These are phyloP conservation scores for Drosophila antonietae DNA, from an alignment of 2,888 invertebrate genomes.

Conservation along the genomic window DNA sequence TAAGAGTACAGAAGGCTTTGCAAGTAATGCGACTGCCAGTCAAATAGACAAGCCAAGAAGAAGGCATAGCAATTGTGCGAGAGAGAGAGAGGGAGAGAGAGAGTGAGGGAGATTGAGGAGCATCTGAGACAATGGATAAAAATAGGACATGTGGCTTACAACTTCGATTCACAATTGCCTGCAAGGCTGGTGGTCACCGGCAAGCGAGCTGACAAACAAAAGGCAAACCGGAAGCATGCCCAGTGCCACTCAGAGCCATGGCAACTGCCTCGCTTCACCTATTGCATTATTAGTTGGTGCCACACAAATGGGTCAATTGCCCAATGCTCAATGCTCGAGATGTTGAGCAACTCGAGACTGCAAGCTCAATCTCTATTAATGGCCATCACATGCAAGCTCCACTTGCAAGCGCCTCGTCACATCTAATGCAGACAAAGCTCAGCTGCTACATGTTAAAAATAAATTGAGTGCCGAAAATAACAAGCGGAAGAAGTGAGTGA, in stretches of 20 bases:
- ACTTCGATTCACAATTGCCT: constrained; percentile 56
- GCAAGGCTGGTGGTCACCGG: constrained; percentile 42
- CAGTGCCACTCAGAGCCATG: constrained; percentile 29
- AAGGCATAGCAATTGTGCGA: background rate
- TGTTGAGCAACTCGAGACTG: constrained; percentile 32
- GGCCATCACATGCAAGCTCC: constrained; percentile 9
- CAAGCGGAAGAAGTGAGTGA: constrained; percentile 11
- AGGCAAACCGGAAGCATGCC: constrained; percentile 58
- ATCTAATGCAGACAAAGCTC: constrained; percentile 3
- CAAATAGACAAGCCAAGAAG: constrained; percentile 1
- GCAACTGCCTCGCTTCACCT: constrained; percentile 15
- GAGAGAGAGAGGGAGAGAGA: background rate
- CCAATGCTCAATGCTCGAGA: constrained; percentile 24
- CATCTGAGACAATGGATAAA: constrained; percentile 6
- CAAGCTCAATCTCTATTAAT: background rate
- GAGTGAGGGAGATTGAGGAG: background rate
- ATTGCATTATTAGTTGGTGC: constrained; percentile 64
- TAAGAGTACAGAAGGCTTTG: constrained; percentile 66
- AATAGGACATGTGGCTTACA: constrained; percentile 49
- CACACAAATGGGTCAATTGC: constrained; percentile 67
- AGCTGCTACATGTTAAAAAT: constrained; percentile 47
- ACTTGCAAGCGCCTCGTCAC: background rate
- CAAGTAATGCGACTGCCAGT: constrained; percentile 59
- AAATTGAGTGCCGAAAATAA: constrained; percentile 65
- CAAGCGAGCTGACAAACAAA: constrained; percentile 50